Evolutionary conservation across 2,888 invertebrate genomes (phyloP), one percentile per base, ranked within the genome.

Genomic region (Germaria angustata): DNA sequence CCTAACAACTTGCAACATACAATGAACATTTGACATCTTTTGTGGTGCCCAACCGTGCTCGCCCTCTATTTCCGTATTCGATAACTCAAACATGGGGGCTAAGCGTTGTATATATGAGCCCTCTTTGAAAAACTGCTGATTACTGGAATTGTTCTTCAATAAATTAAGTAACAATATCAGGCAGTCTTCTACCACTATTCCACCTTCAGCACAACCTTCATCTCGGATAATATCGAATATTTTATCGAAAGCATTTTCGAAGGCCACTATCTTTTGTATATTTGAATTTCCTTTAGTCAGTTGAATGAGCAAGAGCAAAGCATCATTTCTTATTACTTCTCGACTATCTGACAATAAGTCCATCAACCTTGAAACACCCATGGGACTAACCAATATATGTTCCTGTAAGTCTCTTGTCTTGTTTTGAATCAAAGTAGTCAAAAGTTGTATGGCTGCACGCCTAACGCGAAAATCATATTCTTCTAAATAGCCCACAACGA

Each of bases 61-160:
- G 34, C 95, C 94, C 0, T 92, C 88, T 84, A 95, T 95, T 9
- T 79, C 79, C 8, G 11, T 75, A 15, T 94, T 93, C 0, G 96
- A 94, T 36, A 96, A 92, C 83, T 93, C 93, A 87, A 98, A 98
- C 96, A 97, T 98, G 0, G 97, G 96, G 2, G 96, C 92, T 88
- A 99, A 92, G 84, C 95, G 95, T 88, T 98, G 97, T 85, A 99
- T 97, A 87, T 97, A 98, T 88, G 97, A 97, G 66, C 98, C 98
- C 92, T 99, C 99, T 92, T 98, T 97, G 90, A 99, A 99, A 89
- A 99, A 98, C 89, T 98, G 98, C 85, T 99, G 99, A 92, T 99
- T 99, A 86, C 98, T 98, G 13, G 96, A 95, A 90, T 99, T 99
- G 88, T 98, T 98, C 88, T 96, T 95, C 13, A 99, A 92, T 68